Conservation (phyloP, 2,113 vertebrate species). For the Talpa occidentalis region DNA sequence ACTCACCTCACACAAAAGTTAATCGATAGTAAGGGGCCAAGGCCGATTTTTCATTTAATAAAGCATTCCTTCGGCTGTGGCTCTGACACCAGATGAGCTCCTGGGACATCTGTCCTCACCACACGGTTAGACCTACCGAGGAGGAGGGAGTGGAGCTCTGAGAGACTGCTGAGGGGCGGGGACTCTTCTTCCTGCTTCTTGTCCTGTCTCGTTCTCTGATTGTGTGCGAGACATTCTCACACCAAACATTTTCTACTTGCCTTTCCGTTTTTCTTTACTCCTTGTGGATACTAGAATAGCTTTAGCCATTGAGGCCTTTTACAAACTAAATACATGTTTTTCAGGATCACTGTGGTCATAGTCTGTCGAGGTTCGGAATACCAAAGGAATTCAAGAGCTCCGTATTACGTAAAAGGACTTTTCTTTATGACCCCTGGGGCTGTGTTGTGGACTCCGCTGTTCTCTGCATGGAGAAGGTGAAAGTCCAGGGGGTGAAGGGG, state of each 20-base stretch:
- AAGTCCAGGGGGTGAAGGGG: background rate
- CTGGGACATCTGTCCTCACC: background rate
- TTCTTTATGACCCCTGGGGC: background rate
- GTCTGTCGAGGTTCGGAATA: background rate
- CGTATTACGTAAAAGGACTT: background rate
- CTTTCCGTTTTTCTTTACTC: constrained; percentile 20
- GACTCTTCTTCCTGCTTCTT: background rate
- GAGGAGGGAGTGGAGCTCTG: background rate
- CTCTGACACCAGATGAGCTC: background rate
- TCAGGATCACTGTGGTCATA: background rate
- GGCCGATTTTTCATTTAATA: background rate
- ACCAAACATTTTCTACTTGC: background rate
- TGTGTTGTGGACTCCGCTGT: background rate
- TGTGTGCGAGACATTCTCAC: background rate
- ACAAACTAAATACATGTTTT: background rate
- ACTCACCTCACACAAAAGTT: background rate
- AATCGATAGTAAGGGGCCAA: background rate
- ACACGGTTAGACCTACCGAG: background rate
- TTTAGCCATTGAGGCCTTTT: background rate
- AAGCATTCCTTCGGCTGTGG: background rate
- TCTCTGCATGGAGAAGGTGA: background rate
- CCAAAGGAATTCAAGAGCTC: background rate
- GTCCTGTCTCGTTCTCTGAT: background rate
- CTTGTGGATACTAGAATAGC: background rate
- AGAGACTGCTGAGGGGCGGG: background rate